These are phyloP conservation scores for Rosalia funebris DNA, from an alignment of 2,888 invertebrate genomes.

Conservation along the genomic window DNA sequence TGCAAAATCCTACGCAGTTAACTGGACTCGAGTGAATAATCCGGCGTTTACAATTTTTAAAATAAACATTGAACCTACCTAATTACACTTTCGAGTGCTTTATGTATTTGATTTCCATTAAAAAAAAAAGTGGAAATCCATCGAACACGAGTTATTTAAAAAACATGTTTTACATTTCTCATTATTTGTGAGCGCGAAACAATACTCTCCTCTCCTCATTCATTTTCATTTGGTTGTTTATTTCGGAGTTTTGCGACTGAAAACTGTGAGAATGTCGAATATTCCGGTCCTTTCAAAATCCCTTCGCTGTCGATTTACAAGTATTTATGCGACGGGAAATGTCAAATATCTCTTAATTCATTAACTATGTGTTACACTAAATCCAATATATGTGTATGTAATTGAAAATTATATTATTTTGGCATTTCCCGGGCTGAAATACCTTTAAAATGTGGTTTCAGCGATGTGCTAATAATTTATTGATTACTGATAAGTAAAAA, in stretches of 20 bases:
- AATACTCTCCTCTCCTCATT: slow-evolving; percentile 7
- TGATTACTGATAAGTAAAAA: too few relatives aligned
- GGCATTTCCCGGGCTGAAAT: too few relatives aligned
- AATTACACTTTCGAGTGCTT: not conserved
- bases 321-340: slow-evolving; percentile 21
- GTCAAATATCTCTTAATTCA: slow-evolving; percentile 22
- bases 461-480: too few relatives aligned
- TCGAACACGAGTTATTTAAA: not conserved
- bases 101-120: slow-evolving; percentile 5
- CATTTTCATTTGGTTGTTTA: slow-evolving; percentile 19
- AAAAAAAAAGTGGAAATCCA: slow-evolving; percentile 6
- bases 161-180: slow-evolving; percentile 9
- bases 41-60: not conserved
- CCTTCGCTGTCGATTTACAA: slow-evolving; percentile 24
- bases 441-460: too few relatives aligned
- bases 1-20: not conserved
- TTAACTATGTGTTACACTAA: slow-evolving; percentile 1
- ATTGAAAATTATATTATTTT: too few relatives aligned
- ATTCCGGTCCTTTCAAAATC: slow-evolving; percentile 2
- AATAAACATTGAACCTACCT: not conserved
- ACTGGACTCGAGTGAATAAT: not conserved
- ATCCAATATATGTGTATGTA: not conserved
- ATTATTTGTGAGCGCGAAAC: slow-evolving; percentile 5
- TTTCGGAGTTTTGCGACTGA: slow-evolving; percentile 14
- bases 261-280: slow-evolving; percentile 14